Evolutionary conservation across 2,113 vertebrate species (phyloP).

Genomic region (Rhadina sibilatrix): DNA sequence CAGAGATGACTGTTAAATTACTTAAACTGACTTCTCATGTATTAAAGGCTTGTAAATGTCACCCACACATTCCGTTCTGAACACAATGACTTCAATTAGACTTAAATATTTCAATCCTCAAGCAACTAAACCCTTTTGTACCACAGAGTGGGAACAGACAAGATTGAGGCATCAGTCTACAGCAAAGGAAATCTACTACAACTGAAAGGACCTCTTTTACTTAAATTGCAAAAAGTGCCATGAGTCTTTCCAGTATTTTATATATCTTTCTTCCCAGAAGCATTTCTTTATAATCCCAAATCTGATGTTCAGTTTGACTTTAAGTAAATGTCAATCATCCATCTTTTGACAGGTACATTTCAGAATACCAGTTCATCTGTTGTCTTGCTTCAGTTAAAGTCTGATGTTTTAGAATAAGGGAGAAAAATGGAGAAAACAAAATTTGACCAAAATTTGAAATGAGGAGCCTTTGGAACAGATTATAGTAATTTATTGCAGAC

Average conservation of each 20-base stretch:
- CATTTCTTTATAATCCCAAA: neutral
- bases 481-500: neutral
- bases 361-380: neutral
- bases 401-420: neutral
- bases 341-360: neutral
- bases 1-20: slow-evolving; percentile 50
- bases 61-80: slow-evolving; percentile 41
- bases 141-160: neutral
- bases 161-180: neutral
- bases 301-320: neutral
- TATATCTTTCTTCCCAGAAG: neutral
- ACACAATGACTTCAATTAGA: slow-evolving; percentile 54
- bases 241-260: neutral
- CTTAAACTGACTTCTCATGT: slow-evolving; percentile 38
- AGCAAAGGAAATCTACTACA: neutral
- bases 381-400: neutral
- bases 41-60: slow-evolving; percentile 56
- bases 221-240: neutral
- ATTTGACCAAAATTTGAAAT: neutral
- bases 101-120: slow-evolving; percentile 53
- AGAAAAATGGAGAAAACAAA: neutral
- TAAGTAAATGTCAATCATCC: neutral
- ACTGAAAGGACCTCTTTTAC: neutral
- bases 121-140: slow-evolving; percentile 11
- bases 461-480: neutral